Evolutionary conservation across 2,797 vertebrate species (phyloP).

Genomic region (Melanogrammus aeglefinus): DNA sequence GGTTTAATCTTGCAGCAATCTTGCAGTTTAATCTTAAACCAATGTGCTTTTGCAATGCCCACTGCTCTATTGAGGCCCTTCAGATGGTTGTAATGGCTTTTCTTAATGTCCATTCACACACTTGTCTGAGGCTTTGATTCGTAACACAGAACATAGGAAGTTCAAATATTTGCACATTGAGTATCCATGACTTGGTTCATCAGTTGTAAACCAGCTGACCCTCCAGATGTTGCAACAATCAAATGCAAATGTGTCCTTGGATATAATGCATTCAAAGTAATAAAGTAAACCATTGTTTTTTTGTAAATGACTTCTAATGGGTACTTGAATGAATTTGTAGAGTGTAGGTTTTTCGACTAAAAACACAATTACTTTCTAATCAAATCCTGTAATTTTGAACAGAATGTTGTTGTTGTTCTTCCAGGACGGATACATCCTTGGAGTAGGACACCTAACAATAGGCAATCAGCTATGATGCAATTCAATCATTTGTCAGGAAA

Average conservation of each 20-base stretch:
- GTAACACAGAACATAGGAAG: background rate
- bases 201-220: background rate
- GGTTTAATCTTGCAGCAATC: too few species aligned
- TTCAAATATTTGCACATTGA: background rate
- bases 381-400: background rate
- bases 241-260: background rate
- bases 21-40: too few species aligned
- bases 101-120: background rate
- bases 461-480: slow-evolving; percentile 42
- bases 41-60: background rate
- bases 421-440: background rate
- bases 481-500: slow-evolving; percentile 19
- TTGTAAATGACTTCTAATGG: background rate
- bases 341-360: background rate
- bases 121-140: background rate
- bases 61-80: background rate
- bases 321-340: background rate
- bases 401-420: background rate
- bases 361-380: background rate
- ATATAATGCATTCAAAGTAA: background rate
- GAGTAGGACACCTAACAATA: slow-evolving; percentile 27
- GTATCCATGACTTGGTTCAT: background rate
- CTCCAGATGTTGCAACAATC: background rate
- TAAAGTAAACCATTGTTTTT: background rate
- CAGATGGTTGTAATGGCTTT: background rate